Conservation (phyloP, 2,797 vertebrate genomes). For the Arctocebus calabarensis region DNA sequence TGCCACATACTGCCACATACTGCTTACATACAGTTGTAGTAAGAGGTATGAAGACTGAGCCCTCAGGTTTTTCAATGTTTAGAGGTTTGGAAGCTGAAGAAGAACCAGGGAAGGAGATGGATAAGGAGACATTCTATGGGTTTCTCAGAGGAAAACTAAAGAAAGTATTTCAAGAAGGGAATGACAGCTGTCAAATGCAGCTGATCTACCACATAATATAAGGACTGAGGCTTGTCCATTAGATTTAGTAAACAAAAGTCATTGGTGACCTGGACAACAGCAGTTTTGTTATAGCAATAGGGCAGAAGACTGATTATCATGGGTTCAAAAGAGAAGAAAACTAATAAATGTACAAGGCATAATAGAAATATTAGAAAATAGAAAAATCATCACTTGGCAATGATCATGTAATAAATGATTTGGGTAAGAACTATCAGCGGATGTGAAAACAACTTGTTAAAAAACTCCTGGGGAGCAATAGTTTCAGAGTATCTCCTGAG, state of each 20-base stretch:
- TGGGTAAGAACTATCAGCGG: not conserved
- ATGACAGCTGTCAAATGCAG: not conserved
- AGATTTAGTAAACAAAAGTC: not conserved
- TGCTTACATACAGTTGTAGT: not conserved
- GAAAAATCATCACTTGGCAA: not conserved
- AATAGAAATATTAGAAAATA: not conserved
- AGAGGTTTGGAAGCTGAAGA: constrained; percentile 16
- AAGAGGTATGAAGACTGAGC: not conserved
- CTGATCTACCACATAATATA: not conserved
- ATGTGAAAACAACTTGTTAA: not conserved
- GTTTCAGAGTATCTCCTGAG: not conserved
- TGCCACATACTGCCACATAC: not conserved
- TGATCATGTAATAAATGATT: not conserved
- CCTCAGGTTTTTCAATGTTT: not conserved
- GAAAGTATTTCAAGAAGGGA: not conserved
- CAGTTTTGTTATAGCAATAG: not conserved
- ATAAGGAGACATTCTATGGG: not conserved
- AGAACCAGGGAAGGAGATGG: not conserved
- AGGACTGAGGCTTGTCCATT: not conserved
- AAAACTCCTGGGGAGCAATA: not conserved
- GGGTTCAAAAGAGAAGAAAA: not conserved
- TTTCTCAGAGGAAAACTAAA: not conserved
- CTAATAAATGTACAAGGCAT: not conserved
- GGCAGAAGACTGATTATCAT: not conserved
- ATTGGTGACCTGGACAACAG: not conserved